These are phyloP conservation scores for Catocala nupta DNA, from an alignment of 2,888 invertebrate genomes.

Conservation along the genomic window DNA sequence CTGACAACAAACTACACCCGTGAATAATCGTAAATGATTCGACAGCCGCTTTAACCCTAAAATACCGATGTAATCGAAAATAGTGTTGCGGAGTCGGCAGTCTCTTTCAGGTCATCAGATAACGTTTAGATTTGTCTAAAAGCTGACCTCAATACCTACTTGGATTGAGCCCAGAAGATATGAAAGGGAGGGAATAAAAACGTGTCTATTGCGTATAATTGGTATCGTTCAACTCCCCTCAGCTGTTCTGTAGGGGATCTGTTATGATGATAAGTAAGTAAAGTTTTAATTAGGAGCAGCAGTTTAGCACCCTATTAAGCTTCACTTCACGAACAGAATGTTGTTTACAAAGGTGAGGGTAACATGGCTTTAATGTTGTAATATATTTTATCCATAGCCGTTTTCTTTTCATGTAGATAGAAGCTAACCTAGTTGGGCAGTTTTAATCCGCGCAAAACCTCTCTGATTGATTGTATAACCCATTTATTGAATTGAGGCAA, in stretches of 20 bases:
- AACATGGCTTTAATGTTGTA: neutral
- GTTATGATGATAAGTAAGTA: conserved; percentile 41
- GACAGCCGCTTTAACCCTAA: too few relatives aligned
- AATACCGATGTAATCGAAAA: too few relatives aligned
- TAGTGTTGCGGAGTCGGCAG: too few relatives aligned
- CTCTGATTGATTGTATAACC: too few relatives aligned
- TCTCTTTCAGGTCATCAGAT: too few relatives aligned
- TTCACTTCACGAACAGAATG: conserved; percentile 13
- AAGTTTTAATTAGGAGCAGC: conserved; percentile 43
- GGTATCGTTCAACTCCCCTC: conserved; percentile 24
- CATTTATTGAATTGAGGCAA: too few relatives aligned
- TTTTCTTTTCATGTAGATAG: too few relatives aligned
- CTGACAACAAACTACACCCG: too few relatives aligned
- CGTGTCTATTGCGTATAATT: conserved; percentile 18
- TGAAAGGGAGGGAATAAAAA: conserved; percentile 8
- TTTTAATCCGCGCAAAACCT: too few relatives aligned
- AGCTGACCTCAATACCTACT: conserved; percentile 7
- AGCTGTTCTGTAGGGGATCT: conserved; percentile 18
- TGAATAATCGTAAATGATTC: too few relatives aligned
- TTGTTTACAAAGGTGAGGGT: conserved; percentile 11
- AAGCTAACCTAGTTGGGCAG: too few relatives aligned
- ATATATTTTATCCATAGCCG: neutral
- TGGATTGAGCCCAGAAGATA: neutral
- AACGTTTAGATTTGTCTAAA: neutral
- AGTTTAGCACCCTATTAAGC: conserved; percentile 23